A percentile compares a stretch with the other conserved stretches of the same genome.
These are phyloP conservation scores for Lithodes maja DNA, from an alignment of 2,888 invertebrate species.

Conservation along the genomic window DNA sequence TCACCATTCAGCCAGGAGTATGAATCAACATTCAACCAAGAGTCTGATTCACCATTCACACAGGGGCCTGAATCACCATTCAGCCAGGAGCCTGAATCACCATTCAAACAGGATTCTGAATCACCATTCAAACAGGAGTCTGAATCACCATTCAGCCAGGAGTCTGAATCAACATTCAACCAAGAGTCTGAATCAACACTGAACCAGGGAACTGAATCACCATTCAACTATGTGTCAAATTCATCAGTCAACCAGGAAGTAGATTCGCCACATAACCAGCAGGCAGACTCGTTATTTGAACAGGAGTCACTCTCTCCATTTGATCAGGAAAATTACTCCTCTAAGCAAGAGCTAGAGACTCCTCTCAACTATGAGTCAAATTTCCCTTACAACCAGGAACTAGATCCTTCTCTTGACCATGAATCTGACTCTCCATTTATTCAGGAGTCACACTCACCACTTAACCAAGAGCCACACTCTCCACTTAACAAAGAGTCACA, in stretches of 20 bases:
- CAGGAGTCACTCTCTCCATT: neutral
- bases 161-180: too few species aligned
- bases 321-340: neutral
- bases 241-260: neutral
- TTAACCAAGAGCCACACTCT: neutral
- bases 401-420: neutral
- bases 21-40: too few species aligned
- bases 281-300: neutral
- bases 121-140: too few species aligned
- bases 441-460: neutral
- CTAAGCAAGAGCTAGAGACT: neutral
- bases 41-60: too few species aligned
- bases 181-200: neutral
- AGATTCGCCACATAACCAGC: constrained; percentile 1
- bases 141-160: too few species aligned
- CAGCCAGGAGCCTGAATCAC: too few species aligned
- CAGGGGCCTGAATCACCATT: too few species aligned
- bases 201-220: neutral
- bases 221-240: neutral
- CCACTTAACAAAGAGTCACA: neutral
- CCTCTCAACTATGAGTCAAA: neutral
- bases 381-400: constrained; percentile 3
- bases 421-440: neutral
- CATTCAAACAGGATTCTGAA: too few species aligned
- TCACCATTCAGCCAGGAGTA: too few species aligned